Conservation (phyloP, 2,797 vertebrate genomes). For the Anas bahamensis region DNA sequence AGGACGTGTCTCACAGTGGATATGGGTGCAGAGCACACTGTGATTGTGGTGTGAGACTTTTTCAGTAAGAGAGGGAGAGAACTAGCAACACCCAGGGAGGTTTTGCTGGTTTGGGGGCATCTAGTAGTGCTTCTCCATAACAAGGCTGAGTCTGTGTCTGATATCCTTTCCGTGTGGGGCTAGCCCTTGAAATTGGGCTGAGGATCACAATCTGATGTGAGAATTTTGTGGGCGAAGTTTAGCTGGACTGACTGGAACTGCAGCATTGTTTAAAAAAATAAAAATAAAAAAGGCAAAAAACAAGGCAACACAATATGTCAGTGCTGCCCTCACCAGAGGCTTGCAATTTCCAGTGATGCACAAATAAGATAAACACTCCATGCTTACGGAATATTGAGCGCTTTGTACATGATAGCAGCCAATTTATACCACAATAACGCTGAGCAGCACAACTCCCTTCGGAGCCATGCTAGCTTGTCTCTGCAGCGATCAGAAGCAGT, state of each 20-base stretch:
- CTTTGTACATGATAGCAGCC: background rate
- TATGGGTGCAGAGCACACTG: accelerated
- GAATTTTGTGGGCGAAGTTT: background rate
- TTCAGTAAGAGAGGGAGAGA: background rate
- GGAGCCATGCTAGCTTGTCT: background rate
- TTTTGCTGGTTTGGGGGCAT: background rate
- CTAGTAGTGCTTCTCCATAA: background rate
- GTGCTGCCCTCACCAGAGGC: background rate
- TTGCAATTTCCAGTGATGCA: background rate
- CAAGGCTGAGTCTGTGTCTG: background rate
- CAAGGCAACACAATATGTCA: background rate
- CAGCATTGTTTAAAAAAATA: background rate
- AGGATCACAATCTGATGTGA: background rate
- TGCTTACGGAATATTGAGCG: background rate
- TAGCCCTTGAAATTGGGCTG: background rate
- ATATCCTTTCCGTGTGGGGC: background rate
- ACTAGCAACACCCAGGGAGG: background rate
- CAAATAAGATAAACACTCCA: background rate
- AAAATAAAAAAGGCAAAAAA: background rate
- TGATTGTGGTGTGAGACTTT: accelerated
- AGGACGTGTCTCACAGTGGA: accelerated
- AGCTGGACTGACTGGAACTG: background rate
- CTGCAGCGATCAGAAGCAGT: background rate
- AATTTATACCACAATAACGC: background rate
- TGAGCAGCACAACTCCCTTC: background rate